Percentiles rank a stretch among this genome's conserved stretches.
Evolutionary conservation across 2,113 vertebrate genomes (phyloP).

Genomic region (Cathartes aura): DNA sequence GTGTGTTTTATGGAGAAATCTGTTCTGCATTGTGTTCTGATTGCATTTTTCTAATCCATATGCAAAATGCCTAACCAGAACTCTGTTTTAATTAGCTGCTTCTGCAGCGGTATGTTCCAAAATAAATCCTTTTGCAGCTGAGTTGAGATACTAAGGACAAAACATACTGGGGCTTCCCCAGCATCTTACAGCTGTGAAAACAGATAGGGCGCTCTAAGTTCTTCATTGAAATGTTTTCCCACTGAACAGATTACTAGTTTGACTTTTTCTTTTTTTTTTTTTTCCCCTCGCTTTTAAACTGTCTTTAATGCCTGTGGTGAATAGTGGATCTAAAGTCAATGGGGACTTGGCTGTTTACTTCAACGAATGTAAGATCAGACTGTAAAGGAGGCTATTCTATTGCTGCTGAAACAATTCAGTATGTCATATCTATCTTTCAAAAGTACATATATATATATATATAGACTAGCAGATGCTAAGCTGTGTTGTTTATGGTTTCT

Average conservation of each 20-base stretch:
- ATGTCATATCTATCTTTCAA: background rate
- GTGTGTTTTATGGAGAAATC: background rate
- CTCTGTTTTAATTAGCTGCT: constrained; percentile 42
- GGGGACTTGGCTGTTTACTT: background rate
- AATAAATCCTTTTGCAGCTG: constrained; percentile 5
- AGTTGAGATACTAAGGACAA: constrained; percentile 14
- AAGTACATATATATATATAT: background rate
- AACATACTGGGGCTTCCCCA: constrained; percentile 23
- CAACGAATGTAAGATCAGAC: background rate
- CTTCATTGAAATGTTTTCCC: background rate
- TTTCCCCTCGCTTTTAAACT: background rate
- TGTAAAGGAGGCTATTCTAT: background rate
- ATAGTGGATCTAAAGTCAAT: background rate
- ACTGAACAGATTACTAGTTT: background rate
- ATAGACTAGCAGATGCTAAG: background rate
- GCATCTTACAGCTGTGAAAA: constrained; percentile 45
- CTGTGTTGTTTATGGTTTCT: background rate
- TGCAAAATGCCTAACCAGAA: constrained; percentile 23
- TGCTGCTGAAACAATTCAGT: background rate
- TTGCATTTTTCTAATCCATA: constrained; percentile 18
- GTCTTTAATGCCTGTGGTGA: background rate
- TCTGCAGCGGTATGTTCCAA: background rate
- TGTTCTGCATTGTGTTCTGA: background rate
- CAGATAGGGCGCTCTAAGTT: background rate
- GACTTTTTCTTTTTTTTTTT: background rate